Conservation (phyloP, 2,113 vertebrate genomes). For the Melanostigma gelatinosum region DNA sequence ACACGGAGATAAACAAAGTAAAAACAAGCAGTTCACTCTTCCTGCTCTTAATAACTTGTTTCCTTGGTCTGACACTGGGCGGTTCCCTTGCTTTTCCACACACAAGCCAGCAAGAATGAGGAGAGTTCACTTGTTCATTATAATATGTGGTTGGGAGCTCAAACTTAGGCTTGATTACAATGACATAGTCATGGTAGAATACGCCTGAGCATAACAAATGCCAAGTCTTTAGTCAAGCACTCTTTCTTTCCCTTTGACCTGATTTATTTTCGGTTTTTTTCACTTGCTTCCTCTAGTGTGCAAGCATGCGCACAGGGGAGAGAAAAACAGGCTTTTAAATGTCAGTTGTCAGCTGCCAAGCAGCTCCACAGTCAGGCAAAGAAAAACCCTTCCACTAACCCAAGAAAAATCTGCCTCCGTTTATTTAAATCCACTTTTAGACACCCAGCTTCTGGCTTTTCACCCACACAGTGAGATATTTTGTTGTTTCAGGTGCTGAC, state of each 20-base stretch:
- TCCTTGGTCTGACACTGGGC: not conserved
- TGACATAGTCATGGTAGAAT: constrained; percentile 37
- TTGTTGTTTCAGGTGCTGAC: constrained; percentile 90
- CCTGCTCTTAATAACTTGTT: not conserved
- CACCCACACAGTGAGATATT: constrained; percentile 33
- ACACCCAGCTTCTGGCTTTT: constrained; percentile 40
- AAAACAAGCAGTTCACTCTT: not conserved
- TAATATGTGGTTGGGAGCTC: constrained; percentile 12
- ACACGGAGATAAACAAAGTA: not conserved
- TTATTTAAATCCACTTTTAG: constrained; percentile 45
- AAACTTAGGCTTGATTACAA: constrained; percentile 35
- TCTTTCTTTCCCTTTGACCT: constrained; percentile 65
- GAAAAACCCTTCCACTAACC: constrained; percentile 40
- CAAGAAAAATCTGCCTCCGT: constrained; percentile 36
- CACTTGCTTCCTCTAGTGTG: constrained; percentile 50
- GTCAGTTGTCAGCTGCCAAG: constrained; percentile 70
- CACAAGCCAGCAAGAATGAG: not conserved
- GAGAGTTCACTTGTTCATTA: constrained; percentile 11
- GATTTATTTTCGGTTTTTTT: constrained; percentile 48
- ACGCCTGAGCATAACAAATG: constrained; percentile 32
- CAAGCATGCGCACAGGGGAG: constrained; percentile 46
- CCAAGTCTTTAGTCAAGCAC: constrained; percentile 48
- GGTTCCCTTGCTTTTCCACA: not conserved
- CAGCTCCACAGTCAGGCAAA: constrained; percentile 57
- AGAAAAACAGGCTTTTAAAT: constrained; percentile 66